Base-by-base conservation (phyloP, 2,797 vertebrate species). In the Betta splendens region DNA sequence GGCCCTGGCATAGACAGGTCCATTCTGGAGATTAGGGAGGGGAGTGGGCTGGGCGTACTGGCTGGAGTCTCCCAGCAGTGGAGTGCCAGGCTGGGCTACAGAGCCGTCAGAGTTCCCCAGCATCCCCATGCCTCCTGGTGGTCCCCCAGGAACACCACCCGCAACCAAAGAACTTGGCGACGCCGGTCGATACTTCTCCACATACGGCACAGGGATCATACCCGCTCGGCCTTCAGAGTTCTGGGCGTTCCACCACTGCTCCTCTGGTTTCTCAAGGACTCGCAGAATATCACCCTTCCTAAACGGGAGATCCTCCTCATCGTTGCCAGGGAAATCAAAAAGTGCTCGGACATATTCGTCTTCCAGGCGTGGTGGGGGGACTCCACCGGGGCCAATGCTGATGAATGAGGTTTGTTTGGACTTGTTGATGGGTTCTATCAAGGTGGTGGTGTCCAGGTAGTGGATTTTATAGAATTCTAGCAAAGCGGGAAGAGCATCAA, bases 401-500 rank as follows among this genome's bases (percentile, higher is more conserved):
- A 89, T 70, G 53, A 87, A 88, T 47, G 92, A 93, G 33, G 90
- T 85, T 84, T 96, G 94, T 87, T 93, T 95, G 80, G 95, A 94
- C 83, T 94, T 95, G 70, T 93, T 93, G 85, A 98, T 94, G 8
- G 97, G 97, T 59, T 98, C 97, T 87, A 98, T 97, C 88, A 99
- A 92, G 39, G 97, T 99, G 80, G 97, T 99, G 92, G 97, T 99
- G 91, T 99, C 97, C 93, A 99, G 91, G 91, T 99, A 98, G 90
- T 99, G 97, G 86, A 98, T 98, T 91, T 98, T 98, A 86, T 99
- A 99, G 92, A 99, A 99, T 90, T 98, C 97, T 87, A 99, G 91
- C 89, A 99, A 89, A 83, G 95, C 93, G 26, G 95, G 94, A 71
- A 99, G 93, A 45, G 96, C 95, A 9, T 98, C 97, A 62, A 99